Evolutionary conservation across 2,113 vertebrate genomes (phyloP).

Genomic region (Chloebia gouldiae): DNA sequence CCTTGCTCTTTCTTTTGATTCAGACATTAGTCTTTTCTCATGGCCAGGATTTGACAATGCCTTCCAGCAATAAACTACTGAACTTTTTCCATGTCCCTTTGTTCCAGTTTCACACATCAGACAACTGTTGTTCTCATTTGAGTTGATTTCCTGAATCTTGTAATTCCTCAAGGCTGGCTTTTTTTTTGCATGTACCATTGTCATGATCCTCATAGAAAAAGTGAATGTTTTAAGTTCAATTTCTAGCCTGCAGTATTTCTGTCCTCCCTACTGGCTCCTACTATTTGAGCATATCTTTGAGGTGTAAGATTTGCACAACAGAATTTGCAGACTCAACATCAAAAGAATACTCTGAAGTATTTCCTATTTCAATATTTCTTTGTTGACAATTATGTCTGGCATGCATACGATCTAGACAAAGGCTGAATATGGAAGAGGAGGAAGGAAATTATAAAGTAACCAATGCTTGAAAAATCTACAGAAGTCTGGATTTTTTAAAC

Average conservation of each 20-base stretch:
- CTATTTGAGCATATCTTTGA: background rate
- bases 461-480: conserved; percentile 28
- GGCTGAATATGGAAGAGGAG: background rate
- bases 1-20: background rate
- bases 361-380: conserved; percentile 30
- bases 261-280: background rate
- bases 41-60: background rate
- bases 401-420: conserved; percentile 13
- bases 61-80: background rate
- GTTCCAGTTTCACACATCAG: background rate
- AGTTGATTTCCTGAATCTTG: background rate
- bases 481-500: conserved; percentile 40
- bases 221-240: background rate
- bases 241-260: background rate
- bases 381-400: conserved; percentile 46
- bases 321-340: conserved; percentile 18
- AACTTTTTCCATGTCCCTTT: background rate
- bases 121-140: background rate
- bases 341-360: background rate
- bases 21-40: background rate
- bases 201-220: background rate
- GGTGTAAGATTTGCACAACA: background rate
- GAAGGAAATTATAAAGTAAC: conserved; percentile 45
- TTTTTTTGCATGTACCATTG: background rate
- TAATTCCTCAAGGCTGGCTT: background rate